Conservation (phyloP, 2,888 invertebrate genomes). For the Slavum lentiscoides region DNA sequence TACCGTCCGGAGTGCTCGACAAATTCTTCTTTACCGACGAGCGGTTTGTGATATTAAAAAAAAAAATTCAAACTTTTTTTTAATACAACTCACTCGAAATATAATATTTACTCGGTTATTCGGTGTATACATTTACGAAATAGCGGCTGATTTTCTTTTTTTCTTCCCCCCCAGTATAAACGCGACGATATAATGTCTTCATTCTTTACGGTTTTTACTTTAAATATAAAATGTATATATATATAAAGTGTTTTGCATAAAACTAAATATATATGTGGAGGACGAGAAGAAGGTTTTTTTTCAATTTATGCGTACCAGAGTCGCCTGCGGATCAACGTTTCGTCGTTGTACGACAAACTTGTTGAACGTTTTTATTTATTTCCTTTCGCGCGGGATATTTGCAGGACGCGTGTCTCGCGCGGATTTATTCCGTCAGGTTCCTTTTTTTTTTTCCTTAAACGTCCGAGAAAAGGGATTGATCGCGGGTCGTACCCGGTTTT, state of each 20-base stretch:
- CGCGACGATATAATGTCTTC: no score
- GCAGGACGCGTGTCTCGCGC: background rate
- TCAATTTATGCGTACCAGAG: background rate
- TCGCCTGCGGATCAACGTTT: slow-evolving; percentile 1
- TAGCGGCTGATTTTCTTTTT: no score
- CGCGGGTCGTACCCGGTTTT: slow-evolving; percentile 32
- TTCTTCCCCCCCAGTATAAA: no score
- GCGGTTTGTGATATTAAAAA: no score
- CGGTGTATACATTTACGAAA: no score
- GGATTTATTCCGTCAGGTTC: slow-evolving; percentile 36
- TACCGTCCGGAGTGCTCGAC: no score
- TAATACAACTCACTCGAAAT: no score
- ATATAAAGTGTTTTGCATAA: background rate
- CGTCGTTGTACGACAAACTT: background rate
- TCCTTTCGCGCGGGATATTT: background rate
- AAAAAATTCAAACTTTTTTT: no score
- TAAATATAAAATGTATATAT: no score
- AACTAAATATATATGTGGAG: background rate
- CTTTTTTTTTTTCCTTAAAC: background rate
- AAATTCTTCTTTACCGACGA: no score
- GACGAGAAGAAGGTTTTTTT: background rate
- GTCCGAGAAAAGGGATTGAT: slow-evolving; percentile 9
- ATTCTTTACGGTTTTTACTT: no score
- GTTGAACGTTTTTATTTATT: slow-evolving; percentile 28
- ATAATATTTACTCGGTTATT: no score